Evolutionary conservation across 2,888 invertebrate genomes (phyloP).

Genomic region (Agriopis leucophaearia): DNA sequence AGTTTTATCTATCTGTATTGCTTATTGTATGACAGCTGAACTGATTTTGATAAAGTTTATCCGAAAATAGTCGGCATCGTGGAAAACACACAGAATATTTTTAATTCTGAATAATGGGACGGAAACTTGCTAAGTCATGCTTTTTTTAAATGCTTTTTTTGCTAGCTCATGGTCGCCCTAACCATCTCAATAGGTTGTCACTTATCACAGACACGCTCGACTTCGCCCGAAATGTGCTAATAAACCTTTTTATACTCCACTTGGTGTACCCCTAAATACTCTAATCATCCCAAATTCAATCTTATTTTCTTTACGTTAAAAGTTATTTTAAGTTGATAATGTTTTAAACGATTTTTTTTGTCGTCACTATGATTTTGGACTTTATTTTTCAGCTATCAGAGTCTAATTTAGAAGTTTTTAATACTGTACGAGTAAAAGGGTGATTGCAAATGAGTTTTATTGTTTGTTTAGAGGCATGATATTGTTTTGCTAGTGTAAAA

Average conservation of each 20-base stretch:
- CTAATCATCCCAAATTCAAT: constrained; percentile 39
- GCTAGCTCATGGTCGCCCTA: constrained; percentile 53
- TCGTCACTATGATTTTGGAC: neutral
- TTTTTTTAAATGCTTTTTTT: neutral
- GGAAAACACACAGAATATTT: no score
- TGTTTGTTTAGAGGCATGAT: constrained; percentile 60
- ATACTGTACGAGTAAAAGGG: constrained; percentile 47
- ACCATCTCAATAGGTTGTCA: constrained; percentile 74
- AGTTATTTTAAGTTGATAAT: constrained; percentile 8
- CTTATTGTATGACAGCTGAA: no score
- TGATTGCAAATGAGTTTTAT: constrained; percentile 57
- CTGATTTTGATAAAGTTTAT: no score
- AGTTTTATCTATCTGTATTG: no score
- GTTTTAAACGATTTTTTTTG: constrained; percentile 4
- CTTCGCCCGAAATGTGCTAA: constrained; percentile 76
- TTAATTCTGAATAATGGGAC: no score
- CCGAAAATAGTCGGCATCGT: no score
- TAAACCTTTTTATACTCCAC: constrained; percentile 76
- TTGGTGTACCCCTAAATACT: constrained; percentile 52
- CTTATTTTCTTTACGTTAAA: constrained; percentile 20
- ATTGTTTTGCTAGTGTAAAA: constrained; percentile 52
- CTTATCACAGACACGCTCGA: constrained; percentile 76
- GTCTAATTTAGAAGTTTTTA: constrained; percentile 24
- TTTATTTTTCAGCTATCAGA: neutral
- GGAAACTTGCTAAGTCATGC: neutral